Evolutionary conservation across 2,888 invertebrate species (phyloP).

Genomic region (Euproctis similis): DNA sequence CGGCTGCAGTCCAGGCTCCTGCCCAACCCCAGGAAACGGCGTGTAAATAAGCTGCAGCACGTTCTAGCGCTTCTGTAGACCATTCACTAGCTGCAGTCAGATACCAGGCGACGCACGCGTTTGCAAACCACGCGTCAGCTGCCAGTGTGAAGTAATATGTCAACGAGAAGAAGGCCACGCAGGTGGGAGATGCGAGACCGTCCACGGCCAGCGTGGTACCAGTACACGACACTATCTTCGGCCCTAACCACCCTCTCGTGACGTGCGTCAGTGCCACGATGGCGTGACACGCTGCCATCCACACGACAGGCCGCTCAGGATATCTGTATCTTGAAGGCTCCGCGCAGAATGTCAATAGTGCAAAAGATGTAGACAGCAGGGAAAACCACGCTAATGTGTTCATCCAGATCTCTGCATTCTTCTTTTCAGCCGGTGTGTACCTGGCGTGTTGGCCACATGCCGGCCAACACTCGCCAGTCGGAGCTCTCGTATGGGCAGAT

Average conservation of each 20-base stretch:
- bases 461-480: constrained; percentile 77
- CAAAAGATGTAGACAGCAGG: constrained; percentile 87
- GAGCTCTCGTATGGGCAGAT: constrained; percentile 75
- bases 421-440: constrained; percentile 80
- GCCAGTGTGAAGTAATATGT: constrained; percentile 88
- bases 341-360: constrained; percentile 89
- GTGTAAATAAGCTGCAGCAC: constrained; percentile 89
- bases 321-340: constrained; percentile 93
- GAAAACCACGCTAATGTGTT: constrained; percentile 86
- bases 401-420: constrained; percentile 83
- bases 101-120: constrained; percentile 92
- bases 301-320: constrained; percentile 94
- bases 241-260: constrained; percentile 79
- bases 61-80: constrained; percentile 93
- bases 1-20: constrained; percentile 88
- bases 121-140: constrained; percentile 90
- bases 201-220: constrained; percentile 62
- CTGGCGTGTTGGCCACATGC: constrained; percentile 82
- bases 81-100: constrained; percentile 93
- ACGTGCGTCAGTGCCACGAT: constrained; percentile 85
- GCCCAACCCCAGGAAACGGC: constrained; percentile 92
- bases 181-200: constrained; percentile 73
- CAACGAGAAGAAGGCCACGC: constrained; percentile 83
- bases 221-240: constrained; percentile 47
- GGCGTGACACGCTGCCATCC: constrained; percentile 91